Base-by-base conservation (phyloP, 2,797 vertebrate species). In the Mareca penelope region DNA sequence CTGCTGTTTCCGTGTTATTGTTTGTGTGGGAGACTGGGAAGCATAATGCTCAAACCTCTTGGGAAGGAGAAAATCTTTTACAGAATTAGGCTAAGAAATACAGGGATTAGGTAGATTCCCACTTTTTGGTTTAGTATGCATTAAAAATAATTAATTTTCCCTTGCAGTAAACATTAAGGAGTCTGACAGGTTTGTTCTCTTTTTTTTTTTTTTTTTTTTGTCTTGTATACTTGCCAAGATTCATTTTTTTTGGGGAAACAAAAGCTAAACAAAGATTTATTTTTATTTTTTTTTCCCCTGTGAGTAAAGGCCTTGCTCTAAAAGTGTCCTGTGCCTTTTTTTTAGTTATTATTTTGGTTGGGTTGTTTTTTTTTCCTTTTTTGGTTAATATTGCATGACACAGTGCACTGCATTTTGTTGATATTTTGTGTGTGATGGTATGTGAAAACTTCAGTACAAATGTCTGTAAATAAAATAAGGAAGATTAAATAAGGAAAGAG, bases 131-230 rank as follows among this genome's bases (percentile, higher is more conserved):
- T 63, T 91, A 29, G 15, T 73, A 29, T 65, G 15, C 3, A 0
- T 80, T 85, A 61, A 91, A 92, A 92, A 53, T 15, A 68, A 84
- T 37, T 59, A 6, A 65, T 68, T 67, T 83, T 83, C 31, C 57
- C 7, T 18, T 71, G 7, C 26, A 11, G 7, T 85, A 68, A 92
- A 61, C 26, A 12, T 57, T 37, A 72, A 89, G 55, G 42, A 80
- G 12, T 69, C 61, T 89, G 79, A 78, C 61, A 57, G 65, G 33
- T 75, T 92, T 80, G 9, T 78, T 91, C 10, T 57, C 22, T 63
- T 1, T 12, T 76, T 8, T 67, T 61, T 12, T 76, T 8, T 67
- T 61, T 28, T 70, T 15, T 76, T 9, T 67, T 61, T 75, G 31
- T 70, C 37, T 70, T 84, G 33, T 65, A 23, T 92, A 18, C n/a